Conservation (phyloP, 2,113 vertebrate genomes). For the Microtus pennsylvanicus region DNA sequence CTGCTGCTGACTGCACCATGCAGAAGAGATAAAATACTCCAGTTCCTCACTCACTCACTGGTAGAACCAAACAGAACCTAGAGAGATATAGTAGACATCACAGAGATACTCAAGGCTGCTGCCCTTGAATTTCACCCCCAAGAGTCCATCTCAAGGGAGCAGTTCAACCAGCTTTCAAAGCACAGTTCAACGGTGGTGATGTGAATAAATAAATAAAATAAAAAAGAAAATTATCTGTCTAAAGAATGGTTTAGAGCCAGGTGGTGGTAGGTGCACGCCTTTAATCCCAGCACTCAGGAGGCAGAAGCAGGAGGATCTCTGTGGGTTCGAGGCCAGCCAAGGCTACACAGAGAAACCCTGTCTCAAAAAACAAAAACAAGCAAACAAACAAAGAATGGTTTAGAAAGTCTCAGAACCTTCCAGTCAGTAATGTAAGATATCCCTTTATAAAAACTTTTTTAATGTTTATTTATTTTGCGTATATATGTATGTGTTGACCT, state of each 20-base stretch:
- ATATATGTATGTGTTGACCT: not conserved
- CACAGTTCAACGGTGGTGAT: not conserved
- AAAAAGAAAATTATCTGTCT: not conserved
- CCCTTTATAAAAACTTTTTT: not conserved
- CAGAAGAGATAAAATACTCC: not conserved
- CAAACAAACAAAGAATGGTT: constrained; percentile 29
- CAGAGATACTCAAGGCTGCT: not conserved
- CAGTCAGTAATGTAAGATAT: not conserved
- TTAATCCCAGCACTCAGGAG: no score
- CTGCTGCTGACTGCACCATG: not conserved
- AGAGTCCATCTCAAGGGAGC: not conserved
- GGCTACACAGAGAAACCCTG: no score
- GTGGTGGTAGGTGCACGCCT: no score
- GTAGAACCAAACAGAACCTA: not conserved
- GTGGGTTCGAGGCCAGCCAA: no score
- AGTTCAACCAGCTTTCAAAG: not conserved
- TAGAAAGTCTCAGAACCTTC: constrained; percentile 60
- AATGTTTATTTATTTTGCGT: not conserved
- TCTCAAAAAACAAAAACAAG: no score
- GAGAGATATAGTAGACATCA: not conserved
- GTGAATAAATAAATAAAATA: not conserved
- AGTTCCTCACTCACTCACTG: not conserved
- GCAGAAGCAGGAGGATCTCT: no score
- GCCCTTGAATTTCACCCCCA: not conserved
- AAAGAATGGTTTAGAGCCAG: constrained; percentile 38